These are phyloP conservation scores for Acropora tenuis DNA, from an alignment of 64 coral and sea anemone genomes.

Conservation along the genomic window DNA sequence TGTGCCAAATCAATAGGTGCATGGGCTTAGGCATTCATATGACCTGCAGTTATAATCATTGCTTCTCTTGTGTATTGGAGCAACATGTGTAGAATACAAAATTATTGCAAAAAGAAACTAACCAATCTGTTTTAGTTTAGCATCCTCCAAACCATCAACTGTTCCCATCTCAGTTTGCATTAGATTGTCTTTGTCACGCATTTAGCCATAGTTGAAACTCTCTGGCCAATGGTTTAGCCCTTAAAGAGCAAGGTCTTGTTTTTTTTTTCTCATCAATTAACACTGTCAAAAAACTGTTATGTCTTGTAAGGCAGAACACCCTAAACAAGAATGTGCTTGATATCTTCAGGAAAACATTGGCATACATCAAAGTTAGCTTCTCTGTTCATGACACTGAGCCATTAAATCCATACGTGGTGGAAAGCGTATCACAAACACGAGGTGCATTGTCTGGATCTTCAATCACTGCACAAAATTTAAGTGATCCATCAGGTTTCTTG, in stretches of 20 bases:
- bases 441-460: conserved; percentile 47
- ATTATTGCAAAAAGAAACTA: neutral
- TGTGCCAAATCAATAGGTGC: neutral
- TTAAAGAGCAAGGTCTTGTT: conserved; percentile 28
- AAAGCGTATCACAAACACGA: conserved; percentile 27
- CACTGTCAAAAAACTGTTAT: conserved; percentile 37
- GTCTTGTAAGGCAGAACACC: conserved; percentile 61
- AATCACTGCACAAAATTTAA: conserved; percentile 20
- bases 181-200: conserved; percentile 58
- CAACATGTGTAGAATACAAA: too few species aligned
- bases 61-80: too few species aligned
- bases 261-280: conserved; percentile 32
- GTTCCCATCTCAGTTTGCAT: conserved; percentile 32
- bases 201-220: conserved; percentile 62
- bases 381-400: conserved; percentile 35
- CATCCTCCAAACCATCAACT: conserved; percentile 39
- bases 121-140: conserved; percentile 60
- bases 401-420: conserved; percentile 58
- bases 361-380: conserved; percentile 53
- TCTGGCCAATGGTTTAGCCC: conserved; percentile 53
- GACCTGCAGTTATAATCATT: too few species aligned
- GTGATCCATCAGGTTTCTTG: conserved; percentile 34
- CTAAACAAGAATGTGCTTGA: conserved; percentile 59
- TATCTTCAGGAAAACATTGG: conserved; percentile 45
- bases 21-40: neutral